Evolutionary conservation across 2,797 vertebrate genomes (phyloP).

Genomic region (Enteromius afrohamiltoni): DNA sequence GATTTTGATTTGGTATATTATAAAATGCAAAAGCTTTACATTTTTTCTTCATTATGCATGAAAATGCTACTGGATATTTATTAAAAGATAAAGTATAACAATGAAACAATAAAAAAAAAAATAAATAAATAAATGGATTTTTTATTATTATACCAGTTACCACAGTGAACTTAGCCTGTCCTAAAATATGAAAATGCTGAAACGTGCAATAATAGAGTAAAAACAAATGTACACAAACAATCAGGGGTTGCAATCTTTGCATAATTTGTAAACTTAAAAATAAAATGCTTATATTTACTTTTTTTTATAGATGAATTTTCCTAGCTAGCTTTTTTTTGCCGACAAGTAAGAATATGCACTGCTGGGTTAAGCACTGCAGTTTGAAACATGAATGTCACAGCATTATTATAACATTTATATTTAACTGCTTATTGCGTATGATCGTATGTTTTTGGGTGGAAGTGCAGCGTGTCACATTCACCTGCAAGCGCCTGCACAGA

Average conservation of each 20-base stretch:
- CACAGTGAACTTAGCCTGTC: background rate
- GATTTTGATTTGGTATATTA: background rate
- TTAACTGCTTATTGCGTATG: background rate
- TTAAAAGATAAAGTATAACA: background rate
- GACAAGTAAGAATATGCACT: background rate
- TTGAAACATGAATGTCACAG: too few relatives aligned
- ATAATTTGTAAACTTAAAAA: too few relatives aligned
- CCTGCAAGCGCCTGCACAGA: slow-evolving; percentile 91
- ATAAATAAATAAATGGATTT: background rate
- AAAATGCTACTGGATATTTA: background rate
- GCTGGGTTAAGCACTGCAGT: too few relatives aligned
- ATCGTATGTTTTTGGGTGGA: background rate
- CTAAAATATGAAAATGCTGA: background rate
- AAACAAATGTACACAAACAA: background rate
- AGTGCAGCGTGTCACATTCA: slow-evolving; percentile 61
- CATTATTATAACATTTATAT: background rate
- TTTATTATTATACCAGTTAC: background rate
- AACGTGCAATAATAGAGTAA: background rate
- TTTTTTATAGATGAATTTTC: too few relatives aligned
- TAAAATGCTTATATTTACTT: too few relatives aligned
- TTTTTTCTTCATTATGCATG: background rate
- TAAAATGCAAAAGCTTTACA: background rate
- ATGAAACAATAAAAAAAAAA: background rate
- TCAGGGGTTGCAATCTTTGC: background rate
- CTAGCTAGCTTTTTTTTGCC: too few relatives aligned